Conservation (phyloP, 2,113 vertebrate species). For the Bagarius yarrelli region DNA sequence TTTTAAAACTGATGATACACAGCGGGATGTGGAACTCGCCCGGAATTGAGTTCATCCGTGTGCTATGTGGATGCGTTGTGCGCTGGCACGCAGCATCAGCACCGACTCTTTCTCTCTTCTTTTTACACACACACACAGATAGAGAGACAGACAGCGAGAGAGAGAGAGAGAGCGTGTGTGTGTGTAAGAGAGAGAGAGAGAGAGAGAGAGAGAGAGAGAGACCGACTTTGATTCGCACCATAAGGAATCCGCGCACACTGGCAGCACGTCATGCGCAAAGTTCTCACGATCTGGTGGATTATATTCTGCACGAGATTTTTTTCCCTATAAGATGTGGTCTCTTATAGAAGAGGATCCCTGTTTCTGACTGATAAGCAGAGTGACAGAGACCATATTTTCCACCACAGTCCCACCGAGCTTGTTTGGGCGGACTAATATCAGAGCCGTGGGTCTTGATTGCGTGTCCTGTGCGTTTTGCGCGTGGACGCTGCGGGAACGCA, state of each 20-base stretch:
- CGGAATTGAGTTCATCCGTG: too few relatives aligned
- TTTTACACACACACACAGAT: too few relatives aligned
- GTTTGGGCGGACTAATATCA: neutral
- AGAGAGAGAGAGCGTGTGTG: neutral
- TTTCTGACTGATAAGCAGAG: constrained; percentile 35
- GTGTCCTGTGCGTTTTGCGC: constrained; percentile 7
- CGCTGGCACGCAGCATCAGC: neutral
- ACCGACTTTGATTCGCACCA: neutral
- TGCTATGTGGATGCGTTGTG: neutral
- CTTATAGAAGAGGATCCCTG: constrained; percentile 20
- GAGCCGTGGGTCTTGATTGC: constrained; percentile 4
- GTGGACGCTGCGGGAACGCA: constrained; percentile 11
- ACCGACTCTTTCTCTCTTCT: neutral
- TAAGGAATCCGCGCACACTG: neutral
- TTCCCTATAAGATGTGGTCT: neutral
- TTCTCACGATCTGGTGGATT: constrained; percentile 30
- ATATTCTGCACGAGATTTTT: constrained; percentile 4
- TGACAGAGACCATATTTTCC: constrained; percentile 47
- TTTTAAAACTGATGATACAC: neutral
- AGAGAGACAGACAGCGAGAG: too few relatives aligned
- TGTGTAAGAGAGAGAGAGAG: neutral
- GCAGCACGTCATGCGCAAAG: constrained; percentile 22
- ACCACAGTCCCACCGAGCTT: constrained; percentile 46
- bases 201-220: constrained; percentile 24
- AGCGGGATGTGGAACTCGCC: neutral